Conservation (phyloP, 2,888 invertebrate genomes). For the Abrostola triplasia region DNA sequence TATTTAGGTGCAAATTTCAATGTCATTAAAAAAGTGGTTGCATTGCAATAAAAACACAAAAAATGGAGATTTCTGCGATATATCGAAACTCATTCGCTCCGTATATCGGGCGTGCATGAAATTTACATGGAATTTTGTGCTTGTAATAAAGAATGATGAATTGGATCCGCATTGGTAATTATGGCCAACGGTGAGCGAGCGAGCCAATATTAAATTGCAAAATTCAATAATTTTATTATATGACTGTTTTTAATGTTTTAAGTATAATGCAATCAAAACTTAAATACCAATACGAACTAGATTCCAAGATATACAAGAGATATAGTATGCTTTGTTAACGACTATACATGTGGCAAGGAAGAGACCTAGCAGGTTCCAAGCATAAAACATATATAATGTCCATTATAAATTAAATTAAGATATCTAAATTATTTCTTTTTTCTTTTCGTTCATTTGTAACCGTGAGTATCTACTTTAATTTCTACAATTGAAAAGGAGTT, state of each 20-base stretch:
- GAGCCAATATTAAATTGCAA: slow-evolving; percentile 81
- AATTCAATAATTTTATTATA: slow-evolving; percentile 85
- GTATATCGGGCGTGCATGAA: slow-evolving; percentile 79
- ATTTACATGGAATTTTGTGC: slow-evolving; percentile 87
- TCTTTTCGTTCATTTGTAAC: not conserved
- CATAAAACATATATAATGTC: no score
- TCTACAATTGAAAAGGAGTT: not conserved
- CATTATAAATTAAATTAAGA: no score
- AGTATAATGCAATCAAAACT: slow-evolving; percentile 1
- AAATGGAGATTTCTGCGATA: slow-evolving; percentile 76
- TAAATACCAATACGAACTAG: no score
- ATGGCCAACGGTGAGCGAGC: slow-evolving; percentile 80
- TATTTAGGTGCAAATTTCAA: slow-evolving; percentile 42
- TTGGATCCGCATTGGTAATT: slow-evolving; percentile 87
- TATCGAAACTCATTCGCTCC: slow-evolving; percentile 79
- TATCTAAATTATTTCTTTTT: no score
- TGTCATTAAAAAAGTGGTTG: slow-evolving; percentile 59
- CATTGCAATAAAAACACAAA: slow-evolving; percentile 61
- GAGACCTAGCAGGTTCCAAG: no score
- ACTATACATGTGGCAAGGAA: no score
- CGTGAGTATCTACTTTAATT: not conserved
- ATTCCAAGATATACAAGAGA: no score
- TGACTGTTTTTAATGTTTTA: slow-evolving; percentile 60
- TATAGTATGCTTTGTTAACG: no score
- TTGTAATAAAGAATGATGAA: slow-evolving; percentile 88